Evolutionary conservation across 2,888 invertebrate genomes (phyloP), one percentile per base, ranked within the genome.

Genomic region (Apamea sordens): DNA sequence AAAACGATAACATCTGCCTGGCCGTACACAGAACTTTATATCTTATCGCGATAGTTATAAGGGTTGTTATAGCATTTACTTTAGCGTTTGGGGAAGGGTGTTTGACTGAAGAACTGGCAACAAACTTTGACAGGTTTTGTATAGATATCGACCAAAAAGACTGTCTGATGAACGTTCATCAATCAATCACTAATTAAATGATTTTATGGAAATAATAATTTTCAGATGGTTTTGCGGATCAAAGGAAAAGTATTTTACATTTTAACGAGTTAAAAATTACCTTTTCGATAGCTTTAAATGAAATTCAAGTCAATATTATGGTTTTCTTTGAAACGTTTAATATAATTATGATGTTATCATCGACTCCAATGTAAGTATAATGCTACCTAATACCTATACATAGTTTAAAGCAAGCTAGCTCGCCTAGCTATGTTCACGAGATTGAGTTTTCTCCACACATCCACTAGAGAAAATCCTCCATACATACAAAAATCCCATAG

Each of bases 91-190:
- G 68, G 50, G 75, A 86, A 82, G 83, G 84, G 84, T 89, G 75
- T 83, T 86, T 85, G 82, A 84, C 77, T 86, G 79, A 85, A 85
- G 81, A 90, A 90, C 83, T 88, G 79, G 81, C 69, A 88, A 87
- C 85, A 89, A 92, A 92, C 76, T 92, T 92, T 90, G 91, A 91
- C 92, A 90, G 89, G 89, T 90, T 90, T 91, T 91, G 89, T 91
- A 80, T 86, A 89, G 88, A 88, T 88, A 89, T 88, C 89, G 88
- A 87, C 82, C 71, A 82, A 85, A 85, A 87, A 87, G 86, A 88
- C 88, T 88, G 85, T 77, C 81, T 91, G 87, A 91, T 89, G 91
- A 88, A 87, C 89, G 88, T 90, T 90, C 90, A 92, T 91, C 90
- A 91, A 91, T 91, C 92, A 90, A 90, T 90, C 87, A 84, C 67